phyloP scores from a whole-genome alignment of 2,888 invertebrate species.

The Rhopalosiphum nymphaeae region DNA sequence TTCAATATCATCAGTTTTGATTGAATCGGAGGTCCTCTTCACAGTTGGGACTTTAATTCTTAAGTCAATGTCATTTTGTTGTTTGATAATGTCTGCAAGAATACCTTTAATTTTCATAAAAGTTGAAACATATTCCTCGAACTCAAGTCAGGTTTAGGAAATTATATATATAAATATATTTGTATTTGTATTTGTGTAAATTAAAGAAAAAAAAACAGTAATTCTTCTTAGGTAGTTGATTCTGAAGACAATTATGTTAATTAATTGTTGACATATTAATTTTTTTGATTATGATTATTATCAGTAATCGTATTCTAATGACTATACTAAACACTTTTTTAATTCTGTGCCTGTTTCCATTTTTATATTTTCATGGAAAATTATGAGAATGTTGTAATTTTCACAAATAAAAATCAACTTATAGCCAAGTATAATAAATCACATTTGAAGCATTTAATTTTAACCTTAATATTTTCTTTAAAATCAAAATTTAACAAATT shows the following conservation, averaged over 20 bases:
- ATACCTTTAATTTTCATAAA: constrained; percentile 62
- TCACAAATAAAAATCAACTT: neutral
- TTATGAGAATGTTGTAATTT: neutral
- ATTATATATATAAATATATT: neutral
- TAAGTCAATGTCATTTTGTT: constrained; percentile 74
- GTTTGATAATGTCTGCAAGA: constrained; percentile 59
- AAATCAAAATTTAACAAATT: neutral
- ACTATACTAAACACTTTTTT: neutral
- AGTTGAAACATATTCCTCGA: constrained; percentile 33
- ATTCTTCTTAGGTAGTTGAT: neutral
- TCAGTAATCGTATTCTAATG: neutral
- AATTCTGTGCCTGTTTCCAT: neutral
- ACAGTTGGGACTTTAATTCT: constrained; percentile 74
- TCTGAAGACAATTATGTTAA: neutral
- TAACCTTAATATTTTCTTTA: neutral
- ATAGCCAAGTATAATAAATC: neutral
- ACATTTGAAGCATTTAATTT: neutral
- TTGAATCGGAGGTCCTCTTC: constrained; percentile 76
- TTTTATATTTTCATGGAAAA: neutral
- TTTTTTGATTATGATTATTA: neutral
- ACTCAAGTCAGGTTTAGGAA: constrained; percentile 17
- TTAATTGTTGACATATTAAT: neutral
- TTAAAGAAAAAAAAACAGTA: neutral
- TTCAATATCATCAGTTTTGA: constrained; percentile 71
- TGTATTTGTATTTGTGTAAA: neutral